Base-by-base conservation (phyloP, 2,888 invertebrate species). In the Perithous albicinctus region DNA sequence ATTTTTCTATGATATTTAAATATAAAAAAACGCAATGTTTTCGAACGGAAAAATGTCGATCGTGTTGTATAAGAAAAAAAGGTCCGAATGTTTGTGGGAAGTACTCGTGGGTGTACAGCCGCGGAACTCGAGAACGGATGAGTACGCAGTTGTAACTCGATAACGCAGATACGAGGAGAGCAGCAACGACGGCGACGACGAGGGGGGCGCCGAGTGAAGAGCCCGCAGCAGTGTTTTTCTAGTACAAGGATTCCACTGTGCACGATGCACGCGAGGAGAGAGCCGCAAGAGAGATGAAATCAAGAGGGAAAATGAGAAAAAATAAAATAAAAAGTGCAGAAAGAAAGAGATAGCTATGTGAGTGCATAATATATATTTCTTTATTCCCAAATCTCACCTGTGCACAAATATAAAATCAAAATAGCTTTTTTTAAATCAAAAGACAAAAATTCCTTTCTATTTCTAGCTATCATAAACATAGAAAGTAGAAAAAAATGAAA, bases 61-160 rank as follows among this genome's bases (percentile, higher is more conserved):
- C 1, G 2, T 18, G 18, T 2, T 32, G 12, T 18, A 46, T 46
- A 46, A 46, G n/a, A 66, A 66, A 48, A 32, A 64, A 15, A 66
- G 23, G 23, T 51, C 8, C 23, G 23, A 51, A 51, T 51, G 23
- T 51, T 51, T 51, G 23, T 23, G n/a, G 1, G 18, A 54, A 2
- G n/a, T 6, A n/a, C 12, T 69, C 51, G 67, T 23, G 23, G 20
- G 23, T 48, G 35, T 51, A 38, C 23, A 51, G 18, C 67, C 51
- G 20, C 18, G 70, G 77, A 72, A 66, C 70, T 75, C 75, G 74
- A 74, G 69, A 69, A 81, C 73, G 78, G 59, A 64, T 46, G 78
- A 78, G 78, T 82, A 74, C 78, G 81, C 81, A 82, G 78, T 74
- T 82, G 81, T 82, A 82, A 82, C 74, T 75, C 78, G 82, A 82